phyloP scores from a whole-genome alignment of 2,113 vertebrate genomes.

The Colaptes auratus region DNA sequence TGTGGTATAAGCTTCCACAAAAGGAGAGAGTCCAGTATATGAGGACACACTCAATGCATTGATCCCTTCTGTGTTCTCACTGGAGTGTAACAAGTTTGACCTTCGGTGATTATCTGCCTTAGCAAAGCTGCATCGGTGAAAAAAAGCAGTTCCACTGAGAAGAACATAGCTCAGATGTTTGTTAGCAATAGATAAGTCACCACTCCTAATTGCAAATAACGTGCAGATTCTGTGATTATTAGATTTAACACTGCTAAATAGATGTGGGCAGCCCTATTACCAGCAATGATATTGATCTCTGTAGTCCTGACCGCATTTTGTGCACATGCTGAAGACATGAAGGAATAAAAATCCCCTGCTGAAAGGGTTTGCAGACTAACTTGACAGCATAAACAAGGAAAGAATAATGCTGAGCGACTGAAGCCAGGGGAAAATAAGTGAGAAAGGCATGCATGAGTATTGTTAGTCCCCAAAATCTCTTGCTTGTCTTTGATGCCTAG shows the following conservation, averaged over 20 bases:
- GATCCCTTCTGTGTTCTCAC: background rate
- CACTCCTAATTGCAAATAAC: background rate
- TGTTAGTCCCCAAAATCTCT: background rate
- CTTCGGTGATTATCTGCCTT: background rate
- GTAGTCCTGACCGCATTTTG: background rate
- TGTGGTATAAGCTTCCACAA: background rate
- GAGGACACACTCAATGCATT: background rate
- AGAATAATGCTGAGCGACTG: background rate
- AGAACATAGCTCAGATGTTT: background rate
- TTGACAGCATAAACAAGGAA: background rate
- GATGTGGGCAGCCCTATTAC: background rate
- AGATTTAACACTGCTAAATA: background rate
- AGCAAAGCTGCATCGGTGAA: background rate
- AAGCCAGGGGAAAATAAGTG: background rate
- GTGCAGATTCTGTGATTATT: background rate
- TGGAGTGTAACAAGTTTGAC: background rate
- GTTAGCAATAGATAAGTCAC: background rate
- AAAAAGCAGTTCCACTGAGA: background rate
- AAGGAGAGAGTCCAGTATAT: background rate
- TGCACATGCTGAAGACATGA: rapidly evolving
- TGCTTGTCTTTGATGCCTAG: background rate
- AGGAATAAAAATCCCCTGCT: background rate
- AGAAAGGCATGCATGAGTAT: background rate
- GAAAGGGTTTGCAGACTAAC: background rate
- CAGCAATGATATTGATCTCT: background rate